phyloP scores from a whole-genome alignment of 64 coral and sea anemone species.

The Pocillopora damicornis region DNA sequence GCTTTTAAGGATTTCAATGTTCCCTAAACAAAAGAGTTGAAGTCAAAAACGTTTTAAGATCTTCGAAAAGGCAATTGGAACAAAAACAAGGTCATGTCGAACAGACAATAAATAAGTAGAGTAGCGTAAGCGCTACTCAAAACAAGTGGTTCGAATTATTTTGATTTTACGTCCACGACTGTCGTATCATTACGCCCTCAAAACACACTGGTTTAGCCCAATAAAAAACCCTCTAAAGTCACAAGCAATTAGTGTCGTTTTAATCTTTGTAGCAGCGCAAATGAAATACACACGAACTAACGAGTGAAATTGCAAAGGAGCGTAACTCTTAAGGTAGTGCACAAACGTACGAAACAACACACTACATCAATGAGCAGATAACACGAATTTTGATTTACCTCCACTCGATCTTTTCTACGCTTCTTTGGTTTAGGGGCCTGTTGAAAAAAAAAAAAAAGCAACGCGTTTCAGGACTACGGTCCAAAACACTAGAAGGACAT shows the following conservation, averaged over 20 bases:
- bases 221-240: background rate
- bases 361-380: background rate
- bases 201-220: background rate
- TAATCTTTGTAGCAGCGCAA: constrained; percentile 20
- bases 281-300: background rate
- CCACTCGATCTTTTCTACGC: constrained; percentile 72
- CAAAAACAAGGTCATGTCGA: constrained; percentile 34
- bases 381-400: constrained; percentile 41
- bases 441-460: constrained; percentile 23
- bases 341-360: background rate
- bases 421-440: constrained; percentile 90
- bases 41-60: constrained; percentile 2
- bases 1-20: background rate
- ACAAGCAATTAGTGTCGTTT: constrained; percentile 11
- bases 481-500: constrained; percentile 20
- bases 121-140: constrained; percentile 30
- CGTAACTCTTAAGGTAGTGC: background rate
- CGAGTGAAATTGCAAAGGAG: background rate
- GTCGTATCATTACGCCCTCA: background rate
- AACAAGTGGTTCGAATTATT: constrained; percentile 40
- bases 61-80: constrained; percentile 5
- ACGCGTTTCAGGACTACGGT: background rate
- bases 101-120: constrained; percentile 28
- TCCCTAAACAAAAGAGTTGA: background rate
- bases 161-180: background rate